Evolutionary conservation across 1,140 invertebrate species (phyloP).

Genomic region (Berghia stephanieae): DNA sequence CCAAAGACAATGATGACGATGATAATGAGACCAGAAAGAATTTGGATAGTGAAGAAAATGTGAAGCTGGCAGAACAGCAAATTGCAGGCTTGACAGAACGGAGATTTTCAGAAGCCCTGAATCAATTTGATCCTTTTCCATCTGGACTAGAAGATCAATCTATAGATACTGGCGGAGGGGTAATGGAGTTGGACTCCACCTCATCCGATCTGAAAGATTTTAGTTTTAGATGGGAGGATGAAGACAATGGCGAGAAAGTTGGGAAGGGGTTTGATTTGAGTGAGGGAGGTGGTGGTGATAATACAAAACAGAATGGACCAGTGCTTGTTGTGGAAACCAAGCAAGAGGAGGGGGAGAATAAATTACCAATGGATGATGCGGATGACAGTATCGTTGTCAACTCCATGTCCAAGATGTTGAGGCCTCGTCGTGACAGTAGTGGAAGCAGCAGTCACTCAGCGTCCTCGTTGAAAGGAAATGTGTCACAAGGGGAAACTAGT

Average conservation of each 20-base stretch:
- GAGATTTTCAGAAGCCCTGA: conserved; percentile 55
- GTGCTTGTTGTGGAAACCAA: no score
- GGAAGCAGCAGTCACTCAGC: conserved; percentile 40
- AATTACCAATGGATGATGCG: no score
- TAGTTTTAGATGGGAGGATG: neutral
- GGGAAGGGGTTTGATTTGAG: no score
- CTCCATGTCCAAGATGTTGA: no score
- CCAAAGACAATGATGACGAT: neutral
- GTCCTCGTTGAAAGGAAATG: conserved; percentile 40
- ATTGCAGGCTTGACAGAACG: conserved; percentile 55
- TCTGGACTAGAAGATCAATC: conserved; percentile 15
- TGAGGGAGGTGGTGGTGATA: no score
- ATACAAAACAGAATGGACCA: no score
- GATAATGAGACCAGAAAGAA: neutral
- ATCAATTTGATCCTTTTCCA: conserved; percentile 60
- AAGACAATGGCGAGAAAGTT: no score
- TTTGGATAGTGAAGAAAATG: neutral
- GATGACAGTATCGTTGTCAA: no score
- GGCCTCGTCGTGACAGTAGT: conserved; percentile 22
- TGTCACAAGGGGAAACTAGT: no score
- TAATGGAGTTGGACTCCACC: no score
- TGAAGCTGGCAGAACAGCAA: conserved; percentile 50
- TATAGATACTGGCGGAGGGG: neutral
- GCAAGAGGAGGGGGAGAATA: no score
- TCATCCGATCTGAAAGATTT: neutral